Evolutionary conservation across 2,888 invertebrate species (phyloP), one percentile per base, ranked within the genome.

Genomic region (Resseliella maxima): DNA sequence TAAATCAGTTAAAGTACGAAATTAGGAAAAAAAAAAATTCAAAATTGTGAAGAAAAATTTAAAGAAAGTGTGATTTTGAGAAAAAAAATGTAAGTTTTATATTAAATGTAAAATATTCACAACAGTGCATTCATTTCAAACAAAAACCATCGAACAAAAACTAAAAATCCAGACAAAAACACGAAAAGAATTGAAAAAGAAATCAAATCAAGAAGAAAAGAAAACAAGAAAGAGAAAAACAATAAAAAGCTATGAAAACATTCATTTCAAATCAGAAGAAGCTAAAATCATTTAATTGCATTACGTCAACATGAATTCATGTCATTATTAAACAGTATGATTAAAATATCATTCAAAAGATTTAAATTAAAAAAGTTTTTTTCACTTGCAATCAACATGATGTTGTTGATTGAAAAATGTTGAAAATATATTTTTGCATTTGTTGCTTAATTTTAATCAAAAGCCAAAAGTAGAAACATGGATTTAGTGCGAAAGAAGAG

Each of bases 331-430:
- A n/a, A 6, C 59, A 24, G 15, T n/a, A 2, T 8, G n/a, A n/a
- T 24, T 72, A 35, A 72, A 59, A 72, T 72, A 72, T 72, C 72
- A 72, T 72, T 72, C 31, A 12, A 59, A 59, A 59, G 10, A 8
- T 24, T 27, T 24, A 5, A 59, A 27, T 24, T 59, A 27, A 41
- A 41, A 12, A 5, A 41, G 41, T 41, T 41, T 41, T n/a, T 8
- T 41, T 41, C 41, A 41, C 41, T 41, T 12, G 41, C n/a, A n/a
- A n/a, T n/a, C n/a, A n/a, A n/a, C n/a, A 41, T 50, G 46, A 15
- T 72, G 59, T 24, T 59, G 27, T 59, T 2, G 27, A 59, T 24
- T 12, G 59, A n/a, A n/a, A n/a, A n/a, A n/a, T n/a, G n/a, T n/a
- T n/a, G n/a, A n/a, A n/a, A n/a, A n/a, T n/a, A n/a, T n/a, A n/a